Evolutionary conservation across 1,140 invertebrate genomes (phyloP).

Genomic region (Pseudoatta argentina): DNA sequence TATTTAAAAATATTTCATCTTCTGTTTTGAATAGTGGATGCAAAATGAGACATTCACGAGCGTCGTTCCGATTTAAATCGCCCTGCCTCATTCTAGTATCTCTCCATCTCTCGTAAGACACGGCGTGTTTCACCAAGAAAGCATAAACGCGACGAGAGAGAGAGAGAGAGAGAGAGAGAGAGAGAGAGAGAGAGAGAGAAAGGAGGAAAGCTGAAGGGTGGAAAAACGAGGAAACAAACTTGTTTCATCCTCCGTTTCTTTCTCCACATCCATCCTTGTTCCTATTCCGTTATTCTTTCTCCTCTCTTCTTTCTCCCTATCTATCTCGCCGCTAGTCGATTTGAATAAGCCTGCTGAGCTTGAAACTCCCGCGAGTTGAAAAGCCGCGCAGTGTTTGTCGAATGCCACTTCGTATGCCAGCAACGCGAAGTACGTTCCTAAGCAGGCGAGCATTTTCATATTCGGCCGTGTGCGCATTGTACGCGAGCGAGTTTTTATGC

Average conservation of each 20-base stretch:
- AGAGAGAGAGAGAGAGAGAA: too few relatives aligned
- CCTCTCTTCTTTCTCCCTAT: not conserved
- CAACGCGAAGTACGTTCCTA: constrained; percentile 69
- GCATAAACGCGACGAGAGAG: constrained; percentile 32
- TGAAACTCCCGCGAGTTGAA: constrained; percentile 73
- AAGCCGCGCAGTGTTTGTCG: constrained; percentile 78
- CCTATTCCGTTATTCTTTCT: not conserved
- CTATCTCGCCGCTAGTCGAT: constrained; percentile 62
- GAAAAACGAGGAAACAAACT: constrained; percentile 59
- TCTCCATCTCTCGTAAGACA: not conserved
- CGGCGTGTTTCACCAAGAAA: constrained; percentile 24
- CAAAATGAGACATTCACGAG: constrained; percentile 14
- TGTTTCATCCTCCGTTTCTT: constrained; percentile 45
- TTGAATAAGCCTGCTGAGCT: constrained; percentile 79
- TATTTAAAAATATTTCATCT: constrained; percentile 26
- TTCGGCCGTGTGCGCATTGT: constrained; percentile 46
- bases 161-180: too few relatives aligned
- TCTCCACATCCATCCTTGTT: constrained; percentile 12
- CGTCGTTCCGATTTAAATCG: constrained; percentile 43
- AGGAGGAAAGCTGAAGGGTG: not conserved
- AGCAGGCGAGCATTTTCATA: constrained; percentile 73
- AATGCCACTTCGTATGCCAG: constrained; percentile 80
- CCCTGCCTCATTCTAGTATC: not conserved
- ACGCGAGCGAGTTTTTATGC: constrained; percentile 45
- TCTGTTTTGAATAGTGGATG: constrained; percentile 17